These are phyloP conservation scores for Ardeotis arabs DNA, from an alignment of 2,113 vertebrate genomes.

Conservation along the genomic window DNA sequence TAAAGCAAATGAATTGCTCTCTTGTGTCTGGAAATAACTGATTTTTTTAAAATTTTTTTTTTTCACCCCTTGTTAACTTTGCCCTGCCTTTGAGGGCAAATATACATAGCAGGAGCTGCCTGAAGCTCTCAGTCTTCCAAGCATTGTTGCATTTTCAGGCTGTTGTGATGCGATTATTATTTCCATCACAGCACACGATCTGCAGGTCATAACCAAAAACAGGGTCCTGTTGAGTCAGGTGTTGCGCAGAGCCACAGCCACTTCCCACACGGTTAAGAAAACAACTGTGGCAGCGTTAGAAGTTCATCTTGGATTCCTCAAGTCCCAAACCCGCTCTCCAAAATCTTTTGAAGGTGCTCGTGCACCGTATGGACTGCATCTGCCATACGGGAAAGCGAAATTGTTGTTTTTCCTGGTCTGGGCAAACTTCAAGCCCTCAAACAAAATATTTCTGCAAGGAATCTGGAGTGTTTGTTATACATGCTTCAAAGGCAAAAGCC, in stretches of 20 bases:
- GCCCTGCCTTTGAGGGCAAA: neutral
- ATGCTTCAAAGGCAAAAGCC: neutral
- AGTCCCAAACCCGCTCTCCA: neutral
- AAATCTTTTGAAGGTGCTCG: neutral
- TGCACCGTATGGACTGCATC: too few species aligned
- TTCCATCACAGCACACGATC: neutral
- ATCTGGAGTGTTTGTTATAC: too few species aligned
- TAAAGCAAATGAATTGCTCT: neutral
- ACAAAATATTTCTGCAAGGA: neutral
- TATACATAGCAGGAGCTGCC: neutral
- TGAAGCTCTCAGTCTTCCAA: neutral
- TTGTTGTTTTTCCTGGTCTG: neutral
- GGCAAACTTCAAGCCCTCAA: neutral
- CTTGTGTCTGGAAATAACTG: neutral
- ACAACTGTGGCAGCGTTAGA: fast-evolving
- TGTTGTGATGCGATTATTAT: neutral
- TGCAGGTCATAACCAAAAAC: neutral
- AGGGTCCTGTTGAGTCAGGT: neutral
- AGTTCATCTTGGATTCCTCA: neutral
- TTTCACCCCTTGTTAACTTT: neutral
- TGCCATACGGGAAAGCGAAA: neutral
- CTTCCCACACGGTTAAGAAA: neutral
- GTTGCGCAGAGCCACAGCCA: neutral
- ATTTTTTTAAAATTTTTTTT: too few species aligned
- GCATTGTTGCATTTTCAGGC: neutral